These are phyloP conservation scores for Microtus richardsoni DNA, from an alignment of 2,113 vertebrate species.

Conservation along the genomic window DNA sequence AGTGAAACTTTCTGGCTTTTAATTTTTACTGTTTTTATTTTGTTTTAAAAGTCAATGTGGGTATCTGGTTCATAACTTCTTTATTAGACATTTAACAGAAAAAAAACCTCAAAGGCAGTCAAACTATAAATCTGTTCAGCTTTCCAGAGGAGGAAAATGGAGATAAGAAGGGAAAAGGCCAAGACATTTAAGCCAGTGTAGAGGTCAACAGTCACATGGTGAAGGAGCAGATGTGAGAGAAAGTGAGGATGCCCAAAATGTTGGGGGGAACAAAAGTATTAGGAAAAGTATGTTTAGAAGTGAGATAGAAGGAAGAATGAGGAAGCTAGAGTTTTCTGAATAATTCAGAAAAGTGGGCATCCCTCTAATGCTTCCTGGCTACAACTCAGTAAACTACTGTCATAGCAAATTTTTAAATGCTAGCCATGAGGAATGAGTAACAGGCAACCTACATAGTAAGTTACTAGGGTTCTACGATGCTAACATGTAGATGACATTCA, in stretches of 20 bases:
- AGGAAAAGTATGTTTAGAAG: not conserved
- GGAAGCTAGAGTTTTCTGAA: not conserved
- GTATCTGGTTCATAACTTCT: not conserved
- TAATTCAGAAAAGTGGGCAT: not conserved
- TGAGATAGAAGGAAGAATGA: not conserved
- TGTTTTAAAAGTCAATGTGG: not conserved
- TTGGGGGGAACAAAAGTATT: not conserved
- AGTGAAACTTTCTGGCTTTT: not conserved
- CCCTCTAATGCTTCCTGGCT: not conserved
- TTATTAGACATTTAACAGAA: not conserved
- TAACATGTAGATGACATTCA: too few relatives aligned
- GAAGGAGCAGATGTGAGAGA: not conserved
- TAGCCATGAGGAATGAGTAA: not conserved
- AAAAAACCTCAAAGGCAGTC: not conserved
- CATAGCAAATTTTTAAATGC: not conserved
- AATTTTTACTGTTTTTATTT: not conserved
- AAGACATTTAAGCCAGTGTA: not conserved
- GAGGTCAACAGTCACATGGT: not conserved
- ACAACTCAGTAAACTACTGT: not conserved
- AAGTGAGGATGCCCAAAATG: not conserved
- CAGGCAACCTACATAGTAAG: not conserved
- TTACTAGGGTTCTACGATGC: not conserved
- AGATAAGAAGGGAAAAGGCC: not conserved
- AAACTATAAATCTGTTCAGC: not conserved
- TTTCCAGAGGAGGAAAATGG: not conserved